Conservation (phyloP, 2,113 vertebrate species). For the Rallus limicola region DNA sequence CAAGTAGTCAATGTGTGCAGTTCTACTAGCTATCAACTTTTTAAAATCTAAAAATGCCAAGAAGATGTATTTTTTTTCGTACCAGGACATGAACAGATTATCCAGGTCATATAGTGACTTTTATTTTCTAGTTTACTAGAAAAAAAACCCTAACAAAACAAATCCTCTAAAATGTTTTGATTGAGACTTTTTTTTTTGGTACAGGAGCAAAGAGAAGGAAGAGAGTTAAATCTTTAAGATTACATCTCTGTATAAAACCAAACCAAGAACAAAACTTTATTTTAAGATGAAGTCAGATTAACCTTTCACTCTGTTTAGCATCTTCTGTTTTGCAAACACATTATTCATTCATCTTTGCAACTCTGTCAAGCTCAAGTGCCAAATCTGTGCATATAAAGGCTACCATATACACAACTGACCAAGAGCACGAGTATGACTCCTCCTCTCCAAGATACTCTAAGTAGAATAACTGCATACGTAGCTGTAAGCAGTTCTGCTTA, state of each 20-base stretch:
- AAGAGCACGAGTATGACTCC: not conserved
- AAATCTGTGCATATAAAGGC: not conserved
- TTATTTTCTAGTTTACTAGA: not conserved
- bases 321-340: not conserved
- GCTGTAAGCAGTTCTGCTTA: not conserved
- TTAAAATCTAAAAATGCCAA: not conserved
- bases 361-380: not conserved
- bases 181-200: not conserved
- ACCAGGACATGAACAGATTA: not conserved
- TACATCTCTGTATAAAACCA: conserved; percentile 22
- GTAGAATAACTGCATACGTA: not conserved
- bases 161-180: not conserved
- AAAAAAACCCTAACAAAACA: not conserved
- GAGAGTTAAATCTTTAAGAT: not conserved
- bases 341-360: not conserved
- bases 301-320: not conserved
- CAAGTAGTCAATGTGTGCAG: not conserved
- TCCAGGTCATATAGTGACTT: not conserved
- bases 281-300: not conserved
- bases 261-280: not conserved
- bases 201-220: not conserved
- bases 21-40: not conserved
- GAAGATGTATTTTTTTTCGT: not conserved
- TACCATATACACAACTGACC: not conserved
- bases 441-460: not conserved